Conservation (phyloP, 2,113 vertebrate species). For the Malaclemys terrapin region DNA sequence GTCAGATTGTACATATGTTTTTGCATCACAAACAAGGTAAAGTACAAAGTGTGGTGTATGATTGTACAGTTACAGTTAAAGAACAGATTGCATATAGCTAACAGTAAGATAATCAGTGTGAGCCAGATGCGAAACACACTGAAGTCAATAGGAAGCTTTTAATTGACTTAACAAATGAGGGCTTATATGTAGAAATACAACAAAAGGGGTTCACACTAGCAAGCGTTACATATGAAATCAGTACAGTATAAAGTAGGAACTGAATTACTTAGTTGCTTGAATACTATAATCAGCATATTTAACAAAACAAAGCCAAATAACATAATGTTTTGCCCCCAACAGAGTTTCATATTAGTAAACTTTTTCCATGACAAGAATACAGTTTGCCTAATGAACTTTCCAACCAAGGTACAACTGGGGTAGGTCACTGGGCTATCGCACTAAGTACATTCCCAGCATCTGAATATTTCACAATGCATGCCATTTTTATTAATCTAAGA, state of each 20-base stretch:
- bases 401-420: neutral
- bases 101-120: neutral
- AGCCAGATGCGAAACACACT: neutral
- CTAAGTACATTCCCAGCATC: neutral
- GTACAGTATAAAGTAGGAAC: neutral
- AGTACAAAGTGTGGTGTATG: neutral
- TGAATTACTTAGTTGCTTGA: neutral
- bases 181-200: neutral
- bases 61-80: neutral
- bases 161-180: neutral
- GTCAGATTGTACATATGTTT: neutral
- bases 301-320: neutral
- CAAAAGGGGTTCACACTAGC: neutral
- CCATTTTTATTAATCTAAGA: neutral
- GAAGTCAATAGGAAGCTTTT: neutral
- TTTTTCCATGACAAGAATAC: neutral
- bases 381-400: neutral
- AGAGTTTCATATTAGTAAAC: accelerated
- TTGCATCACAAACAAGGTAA: neutral
- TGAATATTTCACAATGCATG: neutral
- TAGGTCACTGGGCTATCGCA: neutral
- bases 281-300: neutral
- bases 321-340: neutral
- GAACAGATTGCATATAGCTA: neutral
- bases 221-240: neutral